These are phyloP conservation scores for Myiothlypis chrysogaster DNA, from an alignment of 2,797 vertebrate species.

Conservation along the genomic window DNA sequence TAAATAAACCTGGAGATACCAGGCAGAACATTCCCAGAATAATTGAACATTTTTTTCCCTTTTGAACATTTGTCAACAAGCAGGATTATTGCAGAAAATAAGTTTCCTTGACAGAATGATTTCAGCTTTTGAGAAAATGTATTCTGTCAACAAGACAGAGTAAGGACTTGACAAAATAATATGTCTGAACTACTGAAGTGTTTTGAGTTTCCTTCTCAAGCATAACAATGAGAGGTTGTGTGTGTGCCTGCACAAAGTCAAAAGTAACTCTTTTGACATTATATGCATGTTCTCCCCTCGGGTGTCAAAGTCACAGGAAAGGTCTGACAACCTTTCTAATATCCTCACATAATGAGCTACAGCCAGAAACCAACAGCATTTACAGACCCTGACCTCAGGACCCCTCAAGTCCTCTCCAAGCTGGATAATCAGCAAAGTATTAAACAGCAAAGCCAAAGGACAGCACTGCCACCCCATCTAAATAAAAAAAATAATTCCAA, in stretches of 20 bases:
- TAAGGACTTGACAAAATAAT: slow-evolving; percentile 69
- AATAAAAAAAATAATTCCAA: neutral
- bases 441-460: neutral
- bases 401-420: neutral
- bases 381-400: neutral
- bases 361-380: neutral
- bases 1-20: slow-evolving; percentile 44
- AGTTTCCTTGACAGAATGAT: slow-evolving; percentile 67
- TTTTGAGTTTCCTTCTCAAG: slow-evolving; percentile 45
- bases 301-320: slow-evolving; percentile 21
- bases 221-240: slow-evolving; percentile 39
- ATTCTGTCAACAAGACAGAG: slow-evolving; percentile 67
- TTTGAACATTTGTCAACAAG: slow-evolving; percentile 69
- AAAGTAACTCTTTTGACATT: slow-evolving; percentile 21
- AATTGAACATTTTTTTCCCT: slow-evolving; percentile 57
- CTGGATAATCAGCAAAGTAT: neutral
- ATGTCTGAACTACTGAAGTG: slow-evolving; percentile 42
- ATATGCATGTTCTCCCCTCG: neutral
- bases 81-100: slow-evolving; percentile 63
- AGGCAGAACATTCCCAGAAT: slow-evolving; percentile 46
- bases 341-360: neutral
- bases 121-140: slow-evolving; percentile 66
- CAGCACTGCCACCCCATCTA: neutral
- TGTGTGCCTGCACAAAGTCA: neutral
- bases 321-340: neutral